Base-by-base conservation (phyloP, 2,797 vertebrate species). In the Tragopan temminckii region DNA sequence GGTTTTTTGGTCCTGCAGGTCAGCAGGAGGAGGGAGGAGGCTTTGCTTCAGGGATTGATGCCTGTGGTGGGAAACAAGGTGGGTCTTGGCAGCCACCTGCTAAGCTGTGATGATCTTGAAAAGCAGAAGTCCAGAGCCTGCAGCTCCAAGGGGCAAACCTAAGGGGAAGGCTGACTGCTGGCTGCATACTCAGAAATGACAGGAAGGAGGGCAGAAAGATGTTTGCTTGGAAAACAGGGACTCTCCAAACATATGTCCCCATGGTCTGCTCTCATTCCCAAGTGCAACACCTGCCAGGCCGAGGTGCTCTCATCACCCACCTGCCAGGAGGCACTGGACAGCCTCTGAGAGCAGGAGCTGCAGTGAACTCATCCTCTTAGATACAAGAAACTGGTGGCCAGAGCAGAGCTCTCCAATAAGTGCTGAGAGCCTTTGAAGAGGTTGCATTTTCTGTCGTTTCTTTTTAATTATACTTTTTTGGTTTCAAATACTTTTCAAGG, bases 341-440 rank as follows among this genome's bases (percentile, higher is more conserved):
- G 14, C n/a, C 33, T 17, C 8, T 15, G 17, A 69, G 67, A 85
- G 59, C 63, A 45, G 43, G 2, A 75, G 38, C 57, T 81, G 38
- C 63, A 85, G 25, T 69, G 20, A 80, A 81, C 25, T 66, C 4
- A 0, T 8, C 24, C 33, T 88, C 21, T 72, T 95, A 81, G 91
- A 82, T 52, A 8, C 18, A 31, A 91, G 68, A 66, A 94, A 50
- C 68, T 85, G 70, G 92, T 93, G 67, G 89, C 76, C 78, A 89
- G 91, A 89, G 94, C 42, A 82, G 43, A 90, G 63, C 89, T 86
- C 68, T 81, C 64, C 78, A 40, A 55, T 85, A 78, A 91, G 57
- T 74, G 40, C 50, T 2, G 2, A 87, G 61, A 79, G 55, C 63
- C 25, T 85, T 75, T 2, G 0, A 62, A 68, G n/a, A 62, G 43